These are phyloP conservation scores for Syngnathus acus DNA, from an alignment of 2,797 vertebrate genomes.

Conservation along the genomic window DNA sequence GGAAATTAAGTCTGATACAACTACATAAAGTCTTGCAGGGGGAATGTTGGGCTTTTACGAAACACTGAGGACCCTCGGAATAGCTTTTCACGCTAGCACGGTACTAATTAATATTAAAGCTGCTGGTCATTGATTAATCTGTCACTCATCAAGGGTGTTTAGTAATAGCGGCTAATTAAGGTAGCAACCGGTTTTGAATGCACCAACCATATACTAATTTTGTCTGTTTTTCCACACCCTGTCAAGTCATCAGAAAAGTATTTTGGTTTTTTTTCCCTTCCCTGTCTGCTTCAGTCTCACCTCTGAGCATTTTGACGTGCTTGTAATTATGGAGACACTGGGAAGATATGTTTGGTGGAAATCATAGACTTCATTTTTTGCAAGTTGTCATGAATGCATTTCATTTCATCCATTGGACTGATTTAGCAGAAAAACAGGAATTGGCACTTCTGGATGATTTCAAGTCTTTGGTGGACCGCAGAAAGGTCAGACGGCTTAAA, in stretches of 20 bases:
- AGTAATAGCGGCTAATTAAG: background rate
- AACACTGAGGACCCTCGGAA: background rate
- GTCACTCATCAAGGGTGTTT: background rate
- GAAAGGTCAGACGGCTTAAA: too few species aligned
- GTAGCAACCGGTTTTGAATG: background rate
- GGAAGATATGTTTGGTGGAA: background rate
- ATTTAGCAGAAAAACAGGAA: background rate
- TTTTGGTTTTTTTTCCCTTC: too few species aligned
- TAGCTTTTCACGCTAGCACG: background rate
- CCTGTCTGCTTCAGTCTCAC: background rate
- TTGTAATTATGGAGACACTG: background rate
- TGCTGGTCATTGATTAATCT: background rate
- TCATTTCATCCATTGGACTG: background rate
- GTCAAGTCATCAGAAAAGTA: background rate
- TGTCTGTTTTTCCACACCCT: background rate
- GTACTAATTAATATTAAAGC: background rate
- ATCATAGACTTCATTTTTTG: background rate
- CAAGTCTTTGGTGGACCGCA: too few species aligned
- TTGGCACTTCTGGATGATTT: background rate
- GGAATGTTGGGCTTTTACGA: background rate
- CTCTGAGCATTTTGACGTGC: background rate
- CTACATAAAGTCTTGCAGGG: background rate
- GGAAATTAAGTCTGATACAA: conserved; percentile 7
- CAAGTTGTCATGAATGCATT: background rate
- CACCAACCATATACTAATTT: too few species aligned